Evolutionary conservation across 2,113 vertebrate species (phyloP), one percentile per base, ranked within the genome.

Genomic region (Triplophysa tibetana): DNA sequence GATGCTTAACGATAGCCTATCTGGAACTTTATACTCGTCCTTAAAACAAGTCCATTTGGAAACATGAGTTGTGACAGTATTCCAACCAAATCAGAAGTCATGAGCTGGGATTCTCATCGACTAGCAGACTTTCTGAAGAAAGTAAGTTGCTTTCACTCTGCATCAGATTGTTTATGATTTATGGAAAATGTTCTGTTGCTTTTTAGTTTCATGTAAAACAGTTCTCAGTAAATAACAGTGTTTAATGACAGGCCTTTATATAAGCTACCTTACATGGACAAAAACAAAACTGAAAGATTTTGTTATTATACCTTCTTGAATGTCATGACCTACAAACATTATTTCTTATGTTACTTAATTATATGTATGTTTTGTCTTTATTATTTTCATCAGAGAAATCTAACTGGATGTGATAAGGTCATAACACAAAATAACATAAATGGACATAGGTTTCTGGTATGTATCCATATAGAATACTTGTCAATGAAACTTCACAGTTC

Each of bases 371-470:
- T 0, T 0, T 58, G 48, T 79, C 29, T 16, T 74, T 72, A 14
- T 62, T 26, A 21, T 82, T 77, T 12, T 82, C 81, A 80, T 24
- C 88, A 98, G 96, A 87, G 94, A 63, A 94, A 90, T 64, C 92
- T 95, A 61, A 90, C 90, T 8, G 96, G 96, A 77, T 97, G 96
- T 83, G 96, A 98, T 68, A 97, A 96, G 86, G 91, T 94, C 0
- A 94, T 97, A 52, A 82, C 88, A 84, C 96, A 94, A 81, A 60
- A 93, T 84, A 90, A 85, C 74, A 98, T 99, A 52, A 94, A 81
- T 1, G 97, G 97, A 2, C 89, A 91, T 41, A 92, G 96, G 74
- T 99, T 99, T 84, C 86, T 98, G 95, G 97, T 99, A 90, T 96
- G 97, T 87, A 79, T 11, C 56, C 8, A 8, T 58, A 16, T 2